phyloP scores from a whole-genome alignment of 2,797 vertebrate genomes.

The Premnoplex brunnescens region DNA sequence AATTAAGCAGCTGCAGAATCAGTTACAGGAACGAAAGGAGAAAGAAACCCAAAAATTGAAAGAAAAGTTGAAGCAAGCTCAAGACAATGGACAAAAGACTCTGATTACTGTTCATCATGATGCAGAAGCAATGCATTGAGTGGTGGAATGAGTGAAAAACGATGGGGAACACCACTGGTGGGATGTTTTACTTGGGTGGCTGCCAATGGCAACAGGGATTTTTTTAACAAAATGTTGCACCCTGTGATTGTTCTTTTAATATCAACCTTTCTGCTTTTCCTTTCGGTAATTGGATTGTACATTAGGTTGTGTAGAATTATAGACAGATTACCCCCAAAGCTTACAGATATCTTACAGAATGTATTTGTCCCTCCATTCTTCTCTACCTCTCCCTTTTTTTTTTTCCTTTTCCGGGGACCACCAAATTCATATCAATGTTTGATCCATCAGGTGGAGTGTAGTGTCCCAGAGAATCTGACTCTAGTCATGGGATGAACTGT shows the following conservation, averaged over 20 bases:
- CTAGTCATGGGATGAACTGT: background rate
- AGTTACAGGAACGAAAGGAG: background rate
- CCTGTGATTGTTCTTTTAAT: background rate
- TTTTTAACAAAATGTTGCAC: background rate
- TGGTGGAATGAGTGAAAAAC: background rate
- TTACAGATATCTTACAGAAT: background rate
- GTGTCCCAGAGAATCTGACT: background rate
- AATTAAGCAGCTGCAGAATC: background rate
- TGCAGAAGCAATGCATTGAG: background rate
- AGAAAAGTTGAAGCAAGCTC: background rate
- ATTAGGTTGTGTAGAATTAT: background rate
- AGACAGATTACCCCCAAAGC: background rate
- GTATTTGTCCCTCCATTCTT: background rate
- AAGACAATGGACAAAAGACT: background rate
- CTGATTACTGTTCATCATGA: background rate
- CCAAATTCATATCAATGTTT: background rate
- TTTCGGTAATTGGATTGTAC: background rate
- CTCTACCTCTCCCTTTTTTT: background rate
- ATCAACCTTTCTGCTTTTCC: background rate
- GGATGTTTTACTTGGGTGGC: background rate
- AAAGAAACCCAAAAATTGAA: background rate
- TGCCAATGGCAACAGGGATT: rapidly evolving
- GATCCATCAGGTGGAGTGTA: background rate
- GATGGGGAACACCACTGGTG: background rate
- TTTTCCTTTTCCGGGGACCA: background rate